Percentiles rank a stretch among this genome's conserved stretches.
Evolutionary conservation across 2,113 vertebrate species (phyloP).

Genomic region (Tachysurus vachellii): DNA sequence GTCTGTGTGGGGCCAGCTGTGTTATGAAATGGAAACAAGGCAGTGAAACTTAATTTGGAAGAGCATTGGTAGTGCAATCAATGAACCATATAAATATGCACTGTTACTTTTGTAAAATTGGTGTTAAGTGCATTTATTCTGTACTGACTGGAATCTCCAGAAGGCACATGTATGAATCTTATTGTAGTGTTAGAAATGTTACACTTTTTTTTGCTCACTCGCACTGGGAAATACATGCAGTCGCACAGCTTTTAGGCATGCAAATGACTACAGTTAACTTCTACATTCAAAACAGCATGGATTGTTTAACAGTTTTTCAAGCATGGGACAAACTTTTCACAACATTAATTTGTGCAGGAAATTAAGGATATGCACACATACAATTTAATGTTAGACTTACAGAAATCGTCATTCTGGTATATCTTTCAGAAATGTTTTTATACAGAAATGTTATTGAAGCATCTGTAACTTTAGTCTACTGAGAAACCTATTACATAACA

Average conservation of each 20-base stretch:
- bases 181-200: not conserved
- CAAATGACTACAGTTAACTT: not conserved
- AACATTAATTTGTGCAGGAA: not conserved
- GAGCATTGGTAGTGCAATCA: not conserved
- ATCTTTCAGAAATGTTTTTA: not conserved
- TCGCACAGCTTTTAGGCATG: not conserved
- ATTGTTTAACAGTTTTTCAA: not conserved
- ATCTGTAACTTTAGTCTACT: constrained; percentile 30
- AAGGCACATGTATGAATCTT: not conserved
- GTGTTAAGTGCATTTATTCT: not conserved
- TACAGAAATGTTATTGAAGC: constrained; percentile 16
- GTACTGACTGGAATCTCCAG: not conserved
- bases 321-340: not conserved
- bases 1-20: constrained; percentile 32
- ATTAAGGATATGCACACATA: not conserved
- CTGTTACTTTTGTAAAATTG: not conserved
- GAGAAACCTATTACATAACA: constrained; percentile 38
- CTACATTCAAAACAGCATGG: not conserved
- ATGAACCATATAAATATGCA: not conserved
- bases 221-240: not conserved
- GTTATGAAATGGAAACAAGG: constrained; percentile 36
- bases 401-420: not conserved
- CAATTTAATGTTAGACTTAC: not conserved
- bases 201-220: not conserved
- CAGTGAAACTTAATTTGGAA: constrained; percentile 7